Evolutionary conservation across 2,797 vertebrate genomes (phyloP).

Genomic region (Tragelaphus oryx): DNA sequence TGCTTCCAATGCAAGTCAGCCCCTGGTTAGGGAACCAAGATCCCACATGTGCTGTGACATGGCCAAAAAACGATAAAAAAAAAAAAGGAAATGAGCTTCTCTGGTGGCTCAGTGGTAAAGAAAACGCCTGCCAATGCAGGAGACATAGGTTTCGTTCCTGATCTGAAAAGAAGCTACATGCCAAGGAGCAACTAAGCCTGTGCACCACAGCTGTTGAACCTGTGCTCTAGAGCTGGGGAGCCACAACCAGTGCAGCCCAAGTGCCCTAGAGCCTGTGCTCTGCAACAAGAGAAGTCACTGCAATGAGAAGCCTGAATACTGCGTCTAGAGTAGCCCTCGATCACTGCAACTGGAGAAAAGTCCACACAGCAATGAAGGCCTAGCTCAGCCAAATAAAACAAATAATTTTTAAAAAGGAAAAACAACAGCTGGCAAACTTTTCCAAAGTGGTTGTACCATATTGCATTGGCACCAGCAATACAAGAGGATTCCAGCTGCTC

Average conservation of each 20-base stretch:
- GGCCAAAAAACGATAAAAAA: neutral
- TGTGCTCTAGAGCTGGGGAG: neutral
- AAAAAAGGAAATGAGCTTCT: neutral
- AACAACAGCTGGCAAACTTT: neutral
- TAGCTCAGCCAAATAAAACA: neutral
- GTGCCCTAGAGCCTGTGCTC: neutral
- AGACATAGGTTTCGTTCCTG: neutral
- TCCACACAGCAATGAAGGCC: neutral
- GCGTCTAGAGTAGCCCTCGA: neutral
- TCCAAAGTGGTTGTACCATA: neutral
- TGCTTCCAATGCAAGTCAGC: neutral
- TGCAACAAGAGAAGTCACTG: neutral
- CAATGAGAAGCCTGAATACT: neutral
- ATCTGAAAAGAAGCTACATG: neutral
- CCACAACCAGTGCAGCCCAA: neutral
- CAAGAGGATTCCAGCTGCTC: neutral
- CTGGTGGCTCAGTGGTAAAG: neutral
- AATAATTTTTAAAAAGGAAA: neutral
- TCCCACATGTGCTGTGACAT: neutral
- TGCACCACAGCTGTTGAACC: neutral
- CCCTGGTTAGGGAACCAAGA: neutral
- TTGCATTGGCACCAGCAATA: neutral
- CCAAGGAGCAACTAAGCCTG: neutral
- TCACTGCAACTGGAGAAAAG: neutral
- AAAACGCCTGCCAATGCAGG: neutral